Base-by-base conservation (phyloP, 2,888 invertebrate genomes). In the Drosophila robusta region DNA sequence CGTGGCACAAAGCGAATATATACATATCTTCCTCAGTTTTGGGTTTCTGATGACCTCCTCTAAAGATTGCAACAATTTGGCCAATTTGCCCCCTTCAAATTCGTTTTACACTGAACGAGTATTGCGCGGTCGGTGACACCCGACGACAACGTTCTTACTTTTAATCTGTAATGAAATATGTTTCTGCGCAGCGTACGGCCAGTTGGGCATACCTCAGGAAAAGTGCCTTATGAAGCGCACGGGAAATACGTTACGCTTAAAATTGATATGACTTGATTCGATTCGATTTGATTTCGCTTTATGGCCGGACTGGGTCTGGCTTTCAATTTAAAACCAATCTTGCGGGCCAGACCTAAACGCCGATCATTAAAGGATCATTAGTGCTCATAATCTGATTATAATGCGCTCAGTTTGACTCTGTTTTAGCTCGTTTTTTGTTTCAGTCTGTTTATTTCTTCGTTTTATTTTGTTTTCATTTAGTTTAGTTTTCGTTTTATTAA, bases 331-430 rank as follows among this genome's bases (percentile, higher is more conserved):
- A 80, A 80, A 85, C 80, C 83, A 80, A 80, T 87, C 70, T 88
- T 42, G 45, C 14, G 54, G 46, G 51, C 44, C 36, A 64, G 71
- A 86, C 68, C 85, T 91, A 91, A 91, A 91, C 91, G 92, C 76
- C 87, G 89, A 89, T 91, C 91, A 91, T 91, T 91, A 91, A 90
- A 91, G 90, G 91, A 90, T 90, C 91, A 90, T 91, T 91, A 91
- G 90, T 87, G 86, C 68, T 85, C 91, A 90, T 91, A 91, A 91
- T 92, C 91, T 90, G 91, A 92, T 92, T 91, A 91, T 91, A 91
- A 91, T 92, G 90, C 89, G 80, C 84, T 80, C 85, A 76, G 79
- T 84, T 78, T 87, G 69, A 66, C 66, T 84, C 70, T 80, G 76
- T 71, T 70, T 82, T 73, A 72, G 74, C 68, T 68, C 45, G 55